Evolutionary conservation across 2,888 invertebrate species (phyloP).

Genomic region (Acrobeloides nanus): DNA sequence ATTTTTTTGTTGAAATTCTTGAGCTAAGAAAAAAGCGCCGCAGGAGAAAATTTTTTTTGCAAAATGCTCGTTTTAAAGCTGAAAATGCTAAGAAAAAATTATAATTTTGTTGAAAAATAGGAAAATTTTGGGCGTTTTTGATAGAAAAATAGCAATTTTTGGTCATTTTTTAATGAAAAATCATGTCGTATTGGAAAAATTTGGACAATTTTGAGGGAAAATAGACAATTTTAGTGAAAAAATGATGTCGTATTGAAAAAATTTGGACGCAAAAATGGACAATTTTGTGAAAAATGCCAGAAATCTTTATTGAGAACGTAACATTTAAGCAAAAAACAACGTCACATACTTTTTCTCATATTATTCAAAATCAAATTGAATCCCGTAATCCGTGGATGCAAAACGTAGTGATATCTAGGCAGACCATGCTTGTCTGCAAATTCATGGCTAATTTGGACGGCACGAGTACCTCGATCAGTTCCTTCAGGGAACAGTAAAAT

Average conservation of each 20-base stretch:
- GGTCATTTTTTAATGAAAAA: no score
- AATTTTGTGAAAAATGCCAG: background rate
- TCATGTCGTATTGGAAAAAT: no score
- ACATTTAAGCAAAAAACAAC: conserved; percentile 3
- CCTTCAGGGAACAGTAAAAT: conserved; percentile 78
- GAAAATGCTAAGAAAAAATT: no score
- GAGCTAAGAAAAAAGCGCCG: no score
- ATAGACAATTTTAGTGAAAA: no score
- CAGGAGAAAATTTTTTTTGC: no score
- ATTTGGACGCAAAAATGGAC: background rate
- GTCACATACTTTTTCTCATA: conserved; percentile 57
- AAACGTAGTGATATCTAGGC: conserved; percentile 65
- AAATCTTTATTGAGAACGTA: background rate
- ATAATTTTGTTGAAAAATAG: no score
- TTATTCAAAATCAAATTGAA: conserved; percentile 57
- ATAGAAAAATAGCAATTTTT: no score
- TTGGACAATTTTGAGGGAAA: no score
- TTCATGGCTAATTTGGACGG: conserved; percentile 66
- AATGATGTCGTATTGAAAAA: conserved; percentile 1
- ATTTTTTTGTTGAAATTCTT: no score
- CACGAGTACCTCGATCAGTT: conserved; percentile 70
- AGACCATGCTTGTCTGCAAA: conserved; percentile 66
- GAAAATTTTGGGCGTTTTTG: no score
- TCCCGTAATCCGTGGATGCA: conserved; percentile 79
- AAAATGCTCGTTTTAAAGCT: no score